These are phyloP conservation scores for Machimus atricapillus DNA, from an alignment of 2,888 invertebrate genomes.

Conservation along the genomic window DNA sequence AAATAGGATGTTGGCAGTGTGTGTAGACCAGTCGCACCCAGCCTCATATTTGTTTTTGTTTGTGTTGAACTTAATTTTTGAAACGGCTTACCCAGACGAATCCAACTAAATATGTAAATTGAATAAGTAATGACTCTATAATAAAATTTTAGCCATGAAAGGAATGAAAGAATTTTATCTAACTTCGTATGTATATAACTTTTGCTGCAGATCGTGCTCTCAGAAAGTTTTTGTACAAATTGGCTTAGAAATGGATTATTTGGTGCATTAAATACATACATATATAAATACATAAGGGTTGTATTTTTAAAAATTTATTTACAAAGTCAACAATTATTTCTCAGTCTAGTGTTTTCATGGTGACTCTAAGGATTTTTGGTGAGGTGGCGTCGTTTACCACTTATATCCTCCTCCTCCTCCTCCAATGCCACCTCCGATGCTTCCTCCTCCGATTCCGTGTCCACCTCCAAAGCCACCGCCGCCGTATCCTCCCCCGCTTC, in stretches of 20 bases:
- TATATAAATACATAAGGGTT: too few relatives aligned
- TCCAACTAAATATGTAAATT: too few relatives aligned
- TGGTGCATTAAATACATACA: background rate
- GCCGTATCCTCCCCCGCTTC: background rate
- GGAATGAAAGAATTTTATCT: too few relatives aligned
- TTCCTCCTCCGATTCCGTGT: background rate
- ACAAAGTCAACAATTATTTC: background rate
- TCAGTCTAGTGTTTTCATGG: background rate
- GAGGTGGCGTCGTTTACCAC: background rate
- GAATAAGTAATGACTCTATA: too few relatives aligned
- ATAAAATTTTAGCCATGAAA: too few relatives aligned
- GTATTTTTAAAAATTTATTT: background rate
- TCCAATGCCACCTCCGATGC: background rate
- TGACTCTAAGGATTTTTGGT: background rate
- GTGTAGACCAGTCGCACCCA: too few relatives aligned
- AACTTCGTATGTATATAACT: too few relatives aligned
- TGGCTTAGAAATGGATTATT: background rate
- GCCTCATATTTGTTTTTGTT: too few relatives aligned
- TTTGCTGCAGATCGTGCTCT: background rate
- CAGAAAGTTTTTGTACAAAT: background rate
- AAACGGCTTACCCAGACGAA: too few relatives aligned
- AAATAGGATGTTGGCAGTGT: too few relatives aligned
- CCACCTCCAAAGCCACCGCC: background rate
- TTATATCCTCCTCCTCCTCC: background rate
- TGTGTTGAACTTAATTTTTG: too few relatives aligned